Percentiles rank a stretch among this genome's conserved stretches.
Evolutionary conservation across 2,113 vertebrate genomes (phyloP).

Genomic region (Jaculus jaculus): DNA sequence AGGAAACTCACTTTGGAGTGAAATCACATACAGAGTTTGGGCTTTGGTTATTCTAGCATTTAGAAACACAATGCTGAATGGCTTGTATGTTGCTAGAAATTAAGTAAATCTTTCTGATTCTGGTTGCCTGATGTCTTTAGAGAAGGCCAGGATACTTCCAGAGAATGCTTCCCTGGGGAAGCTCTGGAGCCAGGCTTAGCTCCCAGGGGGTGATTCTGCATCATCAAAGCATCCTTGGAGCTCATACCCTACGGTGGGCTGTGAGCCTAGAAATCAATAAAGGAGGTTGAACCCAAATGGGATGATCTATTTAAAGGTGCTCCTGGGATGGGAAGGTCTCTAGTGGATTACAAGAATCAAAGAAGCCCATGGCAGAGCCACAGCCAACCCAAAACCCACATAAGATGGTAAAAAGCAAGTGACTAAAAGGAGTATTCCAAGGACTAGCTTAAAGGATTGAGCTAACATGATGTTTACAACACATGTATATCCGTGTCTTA

Average conservation of each 20-base stretch:
- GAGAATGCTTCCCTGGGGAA: neutral
- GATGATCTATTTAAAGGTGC: conserved; percentile 25
- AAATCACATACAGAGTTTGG: neutral
- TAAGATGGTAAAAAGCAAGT: neutral
- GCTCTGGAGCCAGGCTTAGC: neutral
- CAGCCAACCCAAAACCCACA: neutral
- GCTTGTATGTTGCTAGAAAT: neutral
- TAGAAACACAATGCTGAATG: neutral
- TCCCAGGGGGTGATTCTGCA: neutral
- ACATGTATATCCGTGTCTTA: neutral
- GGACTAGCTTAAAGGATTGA: neutral
- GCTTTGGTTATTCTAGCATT: neutral
- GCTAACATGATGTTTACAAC: neutral
- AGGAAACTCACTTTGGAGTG: neutral
- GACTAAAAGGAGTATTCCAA: neutral
- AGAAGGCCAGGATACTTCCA: neutral
- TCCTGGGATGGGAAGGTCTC: neutral
- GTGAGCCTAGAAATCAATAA: neutral
- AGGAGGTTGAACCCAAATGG: neutral
- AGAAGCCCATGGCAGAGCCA: neutral
- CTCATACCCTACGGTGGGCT: neutral
- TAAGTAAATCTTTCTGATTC: neutral
- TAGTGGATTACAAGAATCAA: neutral
- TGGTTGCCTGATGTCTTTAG: neutral
- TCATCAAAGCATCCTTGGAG: neutral